These are phyloP conservation scores for Platysteira castanea DNA, from an alignment of 2,113 vertebrate genomes.

Conservation along the genomic window DNA sequence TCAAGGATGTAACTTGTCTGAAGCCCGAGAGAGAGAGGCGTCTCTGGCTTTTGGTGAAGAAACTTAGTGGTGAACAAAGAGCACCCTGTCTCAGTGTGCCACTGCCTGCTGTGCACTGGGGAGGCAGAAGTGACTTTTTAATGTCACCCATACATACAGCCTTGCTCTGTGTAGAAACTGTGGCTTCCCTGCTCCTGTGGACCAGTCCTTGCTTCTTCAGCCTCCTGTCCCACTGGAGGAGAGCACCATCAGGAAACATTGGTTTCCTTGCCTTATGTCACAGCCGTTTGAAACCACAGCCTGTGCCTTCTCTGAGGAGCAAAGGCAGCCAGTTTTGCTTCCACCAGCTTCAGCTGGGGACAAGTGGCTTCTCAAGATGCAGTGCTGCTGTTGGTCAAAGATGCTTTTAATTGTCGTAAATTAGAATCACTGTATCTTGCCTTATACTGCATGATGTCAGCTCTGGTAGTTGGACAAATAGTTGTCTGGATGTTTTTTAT, in stretches of 20 bases:
- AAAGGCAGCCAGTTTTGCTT: background rate
- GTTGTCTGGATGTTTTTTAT: background rate
- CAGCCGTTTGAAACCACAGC: background rate
- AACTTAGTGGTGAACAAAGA: background rate
- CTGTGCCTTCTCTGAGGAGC: too few species aligned
- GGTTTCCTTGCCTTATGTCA: background rate
- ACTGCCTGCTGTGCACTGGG: accelerated
- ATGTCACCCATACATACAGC: background rate
- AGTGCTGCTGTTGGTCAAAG: accelerated
- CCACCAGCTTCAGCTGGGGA: background rate
- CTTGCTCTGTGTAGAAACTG: background rate
- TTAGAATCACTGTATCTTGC: background rate
- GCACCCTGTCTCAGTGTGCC: background rate
- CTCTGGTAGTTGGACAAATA: accelerated
- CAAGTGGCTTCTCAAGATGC: background rate
- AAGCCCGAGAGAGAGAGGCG: background rate
- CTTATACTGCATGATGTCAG: accelerated
- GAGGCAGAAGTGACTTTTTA: background rate
- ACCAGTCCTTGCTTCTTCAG: background rate
- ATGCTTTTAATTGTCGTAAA: background rate
- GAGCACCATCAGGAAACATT: accelerated
- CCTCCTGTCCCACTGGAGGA: background rate
- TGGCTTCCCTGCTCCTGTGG: accelerated
- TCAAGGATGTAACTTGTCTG: background rate
- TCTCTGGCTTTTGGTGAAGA: background rate